A percentile compares a stretch with the other conserved stretches of the same genome.
phyloP scores from a whole-genome alignment of 2,113 vertebrate genomes.

The Ifrita kowaldi region DNA sequence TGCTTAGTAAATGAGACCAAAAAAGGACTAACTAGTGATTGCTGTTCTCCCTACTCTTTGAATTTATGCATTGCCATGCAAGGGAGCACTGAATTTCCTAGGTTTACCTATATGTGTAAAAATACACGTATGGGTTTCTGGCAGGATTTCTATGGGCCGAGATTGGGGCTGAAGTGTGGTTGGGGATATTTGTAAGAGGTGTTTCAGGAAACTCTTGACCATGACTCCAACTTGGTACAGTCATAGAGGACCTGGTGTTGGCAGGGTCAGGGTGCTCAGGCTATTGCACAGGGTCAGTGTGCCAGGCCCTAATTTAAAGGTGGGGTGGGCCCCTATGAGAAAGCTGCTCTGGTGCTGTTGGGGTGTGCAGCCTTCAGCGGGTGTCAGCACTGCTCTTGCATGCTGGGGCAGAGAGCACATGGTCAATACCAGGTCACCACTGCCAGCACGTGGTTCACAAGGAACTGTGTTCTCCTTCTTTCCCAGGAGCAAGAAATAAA shows the following conservation, averaged over 20 bases:
- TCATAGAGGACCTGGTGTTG: not conserved
- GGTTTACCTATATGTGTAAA: not conserved
- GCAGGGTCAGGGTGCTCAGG: not conserved
- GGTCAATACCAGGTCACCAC: rapidly evolving
- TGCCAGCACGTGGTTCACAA: rapidly evolving
- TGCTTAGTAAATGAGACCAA: not conserved
- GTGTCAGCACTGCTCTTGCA: not conserved
- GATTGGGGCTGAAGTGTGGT: no score
- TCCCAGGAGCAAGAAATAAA: not conserved
- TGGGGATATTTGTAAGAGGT: not conserved
- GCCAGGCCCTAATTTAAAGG: not conserved
- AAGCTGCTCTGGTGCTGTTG: not conserved
- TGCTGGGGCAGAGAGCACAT: rapidly evolving
- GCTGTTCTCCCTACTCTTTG: not conserved
- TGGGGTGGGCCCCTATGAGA: not conserved
- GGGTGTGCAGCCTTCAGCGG: not conserved
- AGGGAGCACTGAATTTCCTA: not conserved
- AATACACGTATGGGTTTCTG: not conserved
- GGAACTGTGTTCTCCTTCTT: not conserved
- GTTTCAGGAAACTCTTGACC: not conserved
- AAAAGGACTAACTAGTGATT: not conserved
- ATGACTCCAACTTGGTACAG: not conserved
- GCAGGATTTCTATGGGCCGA: not conserved
- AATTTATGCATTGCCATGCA: not conserved
- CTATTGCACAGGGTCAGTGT: not conserved